Conservation (phyloP, 2,888 invertebrate species). For the Melinaea menophilus region DNA sequence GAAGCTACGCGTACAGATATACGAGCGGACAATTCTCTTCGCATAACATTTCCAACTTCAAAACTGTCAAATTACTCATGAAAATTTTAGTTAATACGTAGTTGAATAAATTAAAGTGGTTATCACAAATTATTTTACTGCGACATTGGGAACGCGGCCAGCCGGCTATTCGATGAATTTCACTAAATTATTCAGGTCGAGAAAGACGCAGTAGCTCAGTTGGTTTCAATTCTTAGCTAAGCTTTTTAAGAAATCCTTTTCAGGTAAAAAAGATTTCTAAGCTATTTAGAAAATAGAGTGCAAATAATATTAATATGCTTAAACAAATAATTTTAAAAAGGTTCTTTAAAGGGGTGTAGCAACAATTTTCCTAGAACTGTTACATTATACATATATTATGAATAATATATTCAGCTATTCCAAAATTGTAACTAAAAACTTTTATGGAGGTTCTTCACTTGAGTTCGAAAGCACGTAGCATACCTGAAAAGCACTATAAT, state of each 20-base stretch:
- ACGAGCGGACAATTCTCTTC: conserved; percentile 30
- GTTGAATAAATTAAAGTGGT: conserved; percentile 69
- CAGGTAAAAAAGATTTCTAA: no score
- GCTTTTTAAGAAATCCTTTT: not conserved
- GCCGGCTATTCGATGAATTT: conserved; percentile 60
- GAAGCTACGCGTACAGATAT: conserved; percentile 27
- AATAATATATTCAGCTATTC: not conserved
- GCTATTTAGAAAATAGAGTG: no score
- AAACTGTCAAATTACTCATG: conserved; percentile 53
- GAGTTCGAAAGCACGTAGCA: not conserved
- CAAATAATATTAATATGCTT: no score
- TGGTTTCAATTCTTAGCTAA: conserved; percentile 26
- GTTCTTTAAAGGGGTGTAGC: no score
- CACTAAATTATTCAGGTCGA: conserved; percentile 71
- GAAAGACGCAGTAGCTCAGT: conserved; percentile 65
- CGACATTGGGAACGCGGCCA: conserved; percentile 71
- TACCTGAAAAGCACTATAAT: conserved; percentile 4
- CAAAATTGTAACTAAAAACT: not conserved
- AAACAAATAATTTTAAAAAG: no score
- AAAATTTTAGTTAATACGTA: conserved; percentile 49
- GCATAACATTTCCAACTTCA: conserved; percentile 33
- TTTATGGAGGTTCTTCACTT: not conserved
- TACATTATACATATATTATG: not conserved
- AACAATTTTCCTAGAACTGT: not conserved
- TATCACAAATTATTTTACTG: conserved; percentile 73